phyloP scores from a whole-genome alignment of 2,113 vertebrate genomes.

The Dasypus novemcinctus region DNA sequence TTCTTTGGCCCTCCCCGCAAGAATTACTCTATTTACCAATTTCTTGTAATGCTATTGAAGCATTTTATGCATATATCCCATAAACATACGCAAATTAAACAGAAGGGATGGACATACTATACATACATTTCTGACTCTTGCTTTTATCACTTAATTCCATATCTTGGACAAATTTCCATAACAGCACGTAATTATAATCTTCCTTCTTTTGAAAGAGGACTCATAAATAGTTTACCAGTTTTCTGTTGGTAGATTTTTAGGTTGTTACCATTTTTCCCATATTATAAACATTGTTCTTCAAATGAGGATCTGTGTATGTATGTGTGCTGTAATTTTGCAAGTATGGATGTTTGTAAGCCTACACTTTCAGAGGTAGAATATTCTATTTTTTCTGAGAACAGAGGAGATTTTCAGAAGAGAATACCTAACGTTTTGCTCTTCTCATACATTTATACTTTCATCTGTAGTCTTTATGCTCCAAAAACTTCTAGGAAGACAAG shows the following conservation, averaged over 20 bases:
- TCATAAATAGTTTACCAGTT: background rate
- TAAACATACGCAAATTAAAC: background rate
- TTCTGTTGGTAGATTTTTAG: background rate
- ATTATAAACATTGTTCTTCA: background rate
- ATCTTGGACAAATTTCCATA: background rate
- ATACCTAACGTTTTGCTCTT: background rate
- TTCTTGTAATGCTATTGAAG: background rate
- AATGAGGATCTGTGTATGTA: background rate
- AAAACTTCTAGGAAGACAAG: background rate
- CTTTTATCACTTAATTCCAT: background rate
- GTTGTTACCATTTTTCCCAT: background rate
- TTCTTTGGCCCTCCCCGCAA: background rate
- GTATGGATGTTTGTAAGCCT: background rate
- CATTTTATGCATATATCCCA: background rate
- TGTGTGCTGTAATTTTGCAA: background rate
- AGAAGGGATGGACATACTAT: background rate
- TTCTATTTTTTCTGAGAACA: background rate
- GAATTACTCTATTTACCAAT: background rate
- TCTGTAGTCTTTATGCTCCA: background rate
- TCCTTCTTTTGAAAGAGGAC: conserved; percentile 16
- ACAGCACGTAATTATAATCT: background rate
- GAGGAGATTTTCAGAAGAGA: background rate
- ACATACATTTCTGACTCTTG: background rate
- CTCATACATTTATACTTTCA: background rate
- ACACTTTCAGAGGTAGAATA: background rate